Evolutionary conservation across 2,888 invertebrate species (phyloP).

Genomic region (Acrocera orbiculus): DNA sequence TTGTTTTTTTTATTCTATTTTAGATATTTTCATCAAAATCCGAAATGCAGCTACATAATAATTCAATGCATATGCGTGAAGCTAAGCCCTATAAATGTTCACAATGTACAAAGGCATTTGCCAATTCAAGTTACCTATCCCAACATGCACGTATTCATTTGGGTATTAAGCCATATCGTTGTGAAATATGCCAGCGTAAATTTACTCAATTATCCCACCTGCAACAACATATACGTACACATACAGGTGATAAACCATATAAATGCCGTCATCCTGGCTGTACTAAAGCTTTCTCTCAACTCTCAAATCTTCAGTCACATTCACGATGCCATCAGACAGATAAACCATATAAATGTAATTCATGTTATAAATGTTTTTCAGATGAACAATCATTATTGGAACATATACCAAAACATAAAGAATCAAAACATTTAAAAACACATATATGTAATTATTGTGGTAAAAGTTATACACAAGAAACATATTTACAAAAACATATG

Average conservation of each 20-base stretch:
- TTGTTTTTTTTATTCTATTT: conserved; percentile 29
- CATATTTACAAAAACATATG: conserved; percentile 98
- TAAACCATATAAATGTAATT: conserved; percentile 99
- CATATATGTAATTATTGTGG: conserved; percentile 99
- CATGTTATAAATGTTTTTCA: conserved; percentile 98
- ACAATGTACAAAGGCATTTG: conserved; percentile 97
- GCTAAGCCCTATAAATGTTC: conserved; percentile 99
- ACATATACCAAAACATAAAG: conserved; percentile 99
- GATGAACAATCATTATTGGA: conserved; percentile 93
- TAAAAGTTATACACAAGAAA: conserved; percentile 98
- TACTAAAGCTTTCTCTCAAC: conserved; percentile 97
- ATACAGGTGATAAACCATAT: conserved; percentile 98
- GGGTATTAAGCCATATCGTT: conserved; percentile 97
- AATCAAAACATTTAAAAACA: conserved; percentile 96
- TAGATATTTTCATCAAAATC: conserved; percentile 97
- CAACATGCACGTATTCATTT: conserved; percentile 98
- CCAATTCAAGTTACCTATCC: conserved; percentile 97
- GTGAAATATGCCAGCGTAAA: conserved; percentile 94
- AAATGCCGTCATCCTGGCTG: conserved; percentile 94
- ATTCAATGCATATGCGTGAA: conserved; percentile 96
- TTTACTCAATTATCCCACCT: conserved; percentile 98
- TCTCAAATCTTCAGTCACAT: conserved; percentile 97
- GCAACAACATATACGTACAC: conserved; percentile 98
- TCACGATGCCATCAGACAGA: conserved; percentile 99
- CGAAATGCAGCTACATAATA: conserved; percentile 91